A percentile compares a stretch with the other conserved stretches of the same genome.
Evolutionary conservation across 2,797 vertebrate species (phyloP).

Genomic region (Pipistrellus kuhlii): DNA sequence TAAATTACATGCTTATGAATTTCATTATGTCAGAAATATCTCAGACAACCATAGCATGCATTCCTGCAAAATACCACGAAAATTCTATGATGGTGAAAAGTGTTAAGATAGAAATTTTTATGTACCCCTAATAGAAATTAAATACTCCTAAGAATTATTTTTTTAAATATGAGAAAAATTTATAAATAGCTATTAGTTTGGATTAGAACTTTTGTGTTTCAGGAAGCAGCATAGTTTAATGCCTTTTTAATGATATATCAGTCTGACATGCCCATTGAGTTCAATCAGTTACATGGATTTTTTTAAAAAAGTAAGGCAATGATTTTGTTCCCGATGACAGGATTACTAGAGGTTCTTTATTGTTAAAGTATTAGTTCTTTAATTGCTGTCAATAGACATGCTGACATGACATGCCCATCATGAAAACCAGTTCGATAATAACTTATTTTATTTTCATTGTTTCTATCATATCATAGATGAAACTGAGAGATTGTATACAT

Average conservation of each 20-base stretch:
- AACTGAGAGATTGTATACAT: neutral
- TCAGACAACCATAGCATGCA: neutral
- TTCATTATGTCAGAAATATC: neutral
- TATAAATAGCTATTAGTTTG: neutral
- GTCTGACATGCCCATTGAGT: neutral
- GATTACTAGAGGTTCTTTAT: slow-evolving; percentile 11
- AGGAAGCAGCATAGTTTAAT: neutral
- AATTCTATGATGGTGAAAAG: neutral
- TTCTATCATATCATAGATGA: neutral
- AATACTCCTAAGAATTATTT: neutral
- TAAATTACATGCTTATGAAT: neutral
- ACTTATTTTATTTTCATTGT: neutral
- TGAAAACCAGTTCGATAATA: neutral
- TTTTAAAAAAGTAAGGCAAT: neutral
- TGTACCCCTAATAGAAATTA: neutral
- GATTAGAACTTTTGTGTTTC: neutral
- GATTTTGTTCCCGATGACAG: neutral
- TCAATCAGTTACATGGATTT: neutral
- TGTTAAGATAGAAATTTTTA: neutral
- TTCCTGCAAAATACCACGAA: neutral
- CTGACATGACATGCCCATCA: neutral
- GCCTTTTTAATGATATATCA: neutral
- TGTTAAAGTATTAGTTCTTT: neutral
- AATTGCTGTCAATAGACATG: neutral
- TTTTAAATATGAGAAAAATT: neutral